phyloP scores from a whole-genome alignment of 2,797 vertebrate species.

The Xenentodon cancila region DNA sequence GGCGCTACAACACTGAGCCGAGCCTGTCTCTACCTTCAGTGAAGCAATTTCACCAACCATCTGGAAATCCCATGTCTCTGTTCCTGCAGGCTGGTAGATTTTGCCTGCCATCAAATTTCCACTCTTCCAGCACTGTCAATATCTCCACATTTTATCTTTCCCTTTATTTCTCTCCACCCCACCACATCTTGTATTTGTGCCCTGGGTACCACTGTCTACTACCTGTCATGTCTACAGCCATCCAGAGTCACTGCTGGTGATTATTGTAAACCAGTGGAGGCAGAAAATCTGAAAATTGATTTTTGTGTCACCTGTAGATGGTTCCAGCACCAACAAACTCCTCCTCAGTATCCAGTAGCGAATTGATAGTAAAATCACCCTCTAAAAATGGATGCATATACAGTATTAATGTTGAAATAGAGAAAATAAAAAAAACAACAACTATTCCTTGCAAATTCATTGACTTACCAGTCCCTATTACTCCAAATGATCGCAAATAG shows the following conservation, averaged over 20 bases:
- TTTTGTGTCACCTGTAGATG: constrained; percentile 51
- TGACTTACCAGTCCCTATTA: not conserved
- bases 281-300: constrained; percentile 46
- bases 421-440: constrained; percentile 47
- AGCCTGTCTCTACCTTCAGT: constrained; percentile 52
- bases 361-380: constrained; percentile 38
- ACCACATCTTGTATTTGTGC: constrained; percentile 33
- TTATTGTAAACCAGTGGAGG: constrained; percentile 53
- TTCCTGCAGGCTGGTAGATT: constrained; percentile 55
- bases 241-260: constrained; percentile 36
- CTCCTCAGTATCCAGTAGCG: constrained; percentile 22
- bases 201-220: constrained; percentile 34
- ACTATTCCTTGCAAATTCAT: not conserved
- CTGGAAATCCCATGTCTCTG: constrained; percentile 56
- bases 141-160: constrained; percentile 30
- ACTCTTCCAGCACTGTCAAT: constrained; percentile 38
- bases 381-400: constrained; percentile 45
- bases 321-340: constrained; percentile 24
- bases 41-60: constrained; percentile 60
- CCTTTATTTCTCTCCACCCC: constrained; percentile 9
- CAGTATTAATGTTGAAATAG: constrained; percentile 20
- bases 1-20: constrained; percentile 36
- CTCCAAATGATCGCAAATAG: too few species aligned
- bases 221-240: constrained; percentile 14
- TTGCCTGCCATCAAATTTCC: constrained; percentile 47